Conservation (phyloP, 1,140 invertebrate genomes). For the Cataglyphis hispanica region DNA sequence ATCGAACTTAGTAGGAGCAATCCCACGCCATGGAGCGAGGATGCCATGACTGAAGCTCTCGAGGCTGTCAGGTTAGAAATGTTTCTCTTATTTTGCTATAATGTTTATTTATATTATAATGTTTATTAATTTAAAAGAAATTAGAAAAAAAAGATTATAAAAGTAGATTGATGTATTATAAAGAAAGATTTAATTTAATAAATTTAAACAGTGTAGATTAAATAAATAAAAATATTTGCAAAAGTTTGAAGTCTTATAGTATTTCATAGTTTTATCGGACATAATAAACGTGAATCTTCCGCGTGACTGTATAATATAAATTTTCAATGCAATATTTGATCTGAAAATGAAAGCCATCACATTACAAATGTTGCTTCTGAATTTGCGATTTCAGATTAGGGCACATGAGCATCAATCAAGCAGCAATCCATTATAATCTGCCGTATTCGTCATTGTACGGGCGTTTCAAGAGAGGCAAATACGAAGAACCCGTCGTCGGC, state of each 20-base stretch:
- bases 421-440: constrained; percentile 96
- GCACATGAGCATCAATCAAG: constrained; percentile 97
- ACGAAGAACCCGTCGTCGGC: constrained; percentile 85
- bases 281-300: background rate
- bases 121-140: background rate
- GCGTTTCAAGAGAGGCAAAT: constrained; percentile 93
- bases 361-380: background rate
- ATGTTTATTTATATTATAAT: background rate
- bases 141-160: no score
- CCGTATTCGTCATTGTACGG: constrained; percentile 96
- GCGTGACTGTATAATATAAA: background rate
- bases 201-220: constrained; percentile 15
- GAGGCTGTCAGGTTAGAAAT: constrained; percentile 92
- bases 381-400: constrained; percentile 88
- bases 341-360: background rate
- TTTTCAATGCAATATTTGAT: background rate
- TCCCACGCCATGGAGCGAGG: constrained; percentile 95
- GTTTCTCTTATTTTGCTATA: background rate
- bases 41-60: constrained; percentile 95
- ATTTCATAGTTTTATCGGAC: background rate
- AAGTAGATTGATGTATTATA: constrained; percentile 4
- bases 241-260: background rate
- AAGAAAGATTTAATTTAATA: background rate
- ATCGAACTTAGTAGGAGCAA: constrained; percentile 94
- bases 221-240: background rate